Base-by-base conservation (phyloP, 1,140 invertebrate genomes). In the Diabrotica undecimpunctata region DNA sequence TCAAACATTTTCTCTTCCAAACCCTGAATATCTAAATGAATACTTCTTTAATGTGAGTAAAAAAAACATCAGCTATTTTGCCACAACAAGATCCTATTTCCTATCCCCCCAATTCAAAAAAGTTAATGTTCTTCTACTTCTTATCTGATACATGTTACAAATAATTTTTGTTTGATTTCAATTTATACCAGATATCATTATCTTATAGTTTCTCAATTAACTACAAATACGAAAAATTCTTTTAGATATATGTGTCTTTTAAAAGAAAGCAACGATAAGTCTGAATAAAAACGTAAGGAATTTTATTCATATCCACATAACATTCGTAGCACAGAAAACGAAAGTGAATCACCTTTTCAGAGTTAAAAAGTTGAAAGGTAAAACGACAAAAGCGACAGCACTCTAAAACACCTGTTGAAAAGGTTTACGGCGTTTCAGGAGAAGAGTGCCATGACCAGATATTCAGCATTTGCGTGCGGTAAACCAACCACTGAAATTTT, bases 311-410 rank as follows among this genome's bases (percentile, higher is more conserved):
- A 12, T 53, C 51, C 4, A 25, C 25, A 4, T 25, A 4, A 25
- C 25, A 25, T 25, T 25, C 25, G 25, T 25, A 25, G 14, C 10
- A 12, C 51, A 12, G 51, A 53, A 55, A 55, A 55, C 11, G 54
- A 55, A 35, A 55, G 54, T 55, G 54, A 55, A 55, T 25, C n/a
- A 13, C 36, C 54, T 55, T 55, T 14, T 13, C 54, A 35, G 36
- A 55, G 54, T 55, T 55, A 35, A 55, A 55, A 25, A 35, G 10
- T 13, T 55, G 36, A 13, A 35, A 25, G 54, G 25, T 25, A 25
- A 25, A 55, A 55, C 54, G 54, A 25, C 54, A 25, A 55, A 55
- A 55, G 54, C 54, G 54, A 55, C 54, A 55, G n/a, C 36, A 55
- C 13, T 55, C 54, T 13, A 55, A 13, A 55, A 25, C 54, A 55